Conservation (phyloP, 2,113 vertebrate genomes). For the Saccopteryx leptura region DNA sequence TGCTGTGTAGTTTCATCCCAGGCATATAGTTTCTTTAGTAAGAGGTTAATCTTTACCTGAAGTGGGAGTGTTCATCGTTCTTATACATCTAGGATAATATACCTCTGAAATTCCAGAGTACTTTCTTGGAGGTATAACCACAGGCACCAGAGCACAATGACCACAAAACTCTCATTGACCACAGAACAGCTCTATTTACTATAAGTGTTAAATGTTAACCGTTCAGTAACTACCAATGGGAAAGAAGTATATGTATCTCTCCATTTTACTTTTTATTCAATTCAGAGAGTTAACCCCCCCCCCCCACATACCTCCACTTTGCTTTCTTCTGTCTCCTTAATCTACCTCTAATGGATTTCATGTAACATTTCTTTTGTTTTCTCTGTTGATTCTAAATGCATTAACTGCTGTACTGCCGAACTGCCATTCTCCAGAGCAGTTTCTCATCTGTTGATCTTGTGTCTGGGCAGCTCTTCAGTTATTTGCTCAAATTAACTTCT, state of each 20-base stretch:
- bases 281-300: background rate
- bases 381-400: background rate
- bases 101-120: background rate
- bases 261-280: background rate
- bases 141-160: background rate
- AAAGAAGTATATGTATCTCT: background rate
- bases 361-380: background rate
- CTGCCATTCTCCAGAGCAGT: background rate
- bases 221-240: background rate
- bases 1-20: background rate
- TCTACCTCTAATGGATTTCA: background rate
- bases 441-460: background rate
- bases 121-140: background rate
- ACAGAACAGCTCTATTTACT: background rate
- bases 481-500: background rate
- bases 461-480: background rate
- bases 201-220: background rate
- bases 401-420: background rate
- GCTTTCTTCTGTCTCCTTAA: background rate
- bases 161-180: background rate
- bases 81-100: background rate
- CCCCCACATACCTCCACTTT: background rate
- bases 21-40: background rate
- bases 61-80: background rate
- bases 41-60: background rate